These are phyloP conservation scores for Urocyon cinereoargenteus DNA, from an alignment of 2,797 vertebrate genomes.

Conservation along the genomic window DNA sequence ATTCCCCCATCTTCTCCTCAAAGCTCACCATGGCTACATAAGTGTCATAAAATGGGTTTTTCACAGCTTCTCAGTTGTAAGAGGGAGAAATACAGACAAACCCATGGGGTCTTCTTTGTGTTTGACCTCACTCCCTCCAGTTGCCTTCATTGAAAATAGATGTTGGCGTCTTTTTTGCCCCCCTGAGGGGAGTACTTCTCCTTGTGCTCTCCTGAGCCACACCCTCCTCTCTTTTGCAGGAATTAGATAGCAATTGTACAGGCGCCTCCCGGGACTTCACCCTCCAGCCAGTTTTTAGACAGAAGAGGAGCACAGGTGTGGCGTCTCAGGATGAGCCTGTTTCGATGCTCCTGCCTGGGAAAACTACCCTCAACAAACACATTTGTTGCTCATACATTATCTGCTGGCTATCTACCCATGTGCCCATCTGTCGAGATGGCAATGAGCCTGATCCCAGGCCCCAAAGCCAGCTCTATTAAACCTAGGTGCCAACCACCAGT, in stretches of 20 bases:
- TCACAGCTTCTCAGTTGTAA: not conserved
- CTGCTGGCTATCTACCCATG: conserved; percentile 84
- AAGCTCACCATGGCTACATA: not conserved
- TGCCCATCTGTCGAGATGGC: conserved; percentile 87
- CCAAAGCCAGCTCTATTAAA: conserved; percentile 85
- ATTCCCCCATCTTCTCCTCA: not conserved
- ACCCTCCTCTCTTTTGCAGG: not conserved
- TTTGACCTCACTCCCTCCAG: not conserved
- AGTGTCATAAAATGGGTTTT: not conserved
- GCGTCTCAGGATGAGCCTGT: conserved; percentile 69
- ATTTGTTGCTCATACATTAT: conserved; percentile 87
- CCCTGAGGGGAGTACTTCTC: not conserved
- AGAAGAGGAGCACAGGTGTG: conserved; percentile 79
- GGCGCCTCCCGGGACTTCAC: not conserved
- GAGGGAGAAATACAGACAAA: not conserved
- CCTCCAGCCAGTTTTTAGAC: not conserved
- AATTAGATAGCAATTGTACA: not conserved
- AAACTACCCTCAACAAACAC: conserved; percentile 83
- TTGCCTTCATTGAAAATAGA: not conserved
- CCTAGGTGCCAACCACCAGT: conserved; percentile 82
- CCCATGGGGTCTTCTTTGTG: not conserved
- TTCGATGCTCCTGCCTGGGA: conserved; percentile 82
- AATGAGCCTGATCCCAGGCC: conserved; percentile 83
- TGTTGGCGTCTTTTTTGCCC: not conserved
- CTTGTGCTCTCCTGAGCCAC: not conserved